These are phyloP conservation scores for Chionis minor DNA, from an alignment of 2,113 vertebrate genomes.

Conservation along the genomic window DNA sequence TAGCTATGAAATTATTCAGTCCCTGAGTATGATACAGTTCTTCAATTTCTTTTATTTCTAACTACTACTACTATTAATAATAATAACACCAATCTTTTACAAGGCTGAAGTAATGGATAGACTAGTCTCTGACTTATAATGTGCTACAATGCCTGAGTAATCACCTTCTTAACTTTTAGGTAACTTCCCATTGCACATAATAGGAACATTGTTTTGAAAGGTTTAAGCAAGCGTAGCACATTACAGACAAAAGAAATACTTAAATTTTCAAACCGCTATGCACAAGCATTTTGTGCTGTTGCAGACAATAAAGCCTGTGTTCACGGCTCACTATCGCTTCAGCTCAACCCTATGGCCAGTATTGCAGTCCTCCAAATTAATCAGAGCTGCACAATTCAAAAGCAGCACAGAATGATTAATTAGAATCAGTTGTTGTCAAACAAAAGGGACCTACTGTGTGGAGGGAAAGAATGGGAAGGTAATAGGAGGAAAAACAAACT, in stretches of 20 bases:
- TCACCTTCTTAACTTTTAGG: neutral
- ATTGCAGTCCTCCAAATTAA: neutral
- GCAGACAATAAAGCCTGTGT: neutral
- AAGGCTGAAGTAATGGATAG: neutral
- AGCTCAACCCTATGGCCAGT: neutral
- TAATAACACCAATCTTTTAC: neutral
- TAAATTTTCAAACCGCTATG: neutral
- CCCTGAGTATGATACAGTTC: neutral
- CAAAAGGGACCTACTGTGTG: conserved; percentile 20
- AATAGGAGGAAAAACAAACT: conserved; percentile 2
- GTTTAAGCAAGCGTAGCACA: conserved; percentile 51
- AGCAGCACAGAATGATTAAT: conserved; percentile 65
- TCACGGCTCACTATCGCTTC: neutral
- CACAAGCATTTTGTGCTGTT: neutral
- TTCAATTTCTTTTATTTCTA: neutral
- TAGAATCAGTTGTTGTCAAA: conserved; percentile 44
- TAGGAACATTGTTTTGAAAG: conserved; percentile 41
- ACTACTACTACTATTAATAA: neutral
- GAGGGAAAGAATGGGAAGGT: conserved; percentile 29
- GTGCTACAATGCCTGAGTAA: neutral
- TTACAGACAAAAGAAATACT: conserved; percentile 7
- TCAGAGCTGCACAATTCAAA: conserved; percentile 39
- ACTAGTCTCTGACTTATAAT: neutral
- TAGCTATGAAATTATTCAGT: neutral
- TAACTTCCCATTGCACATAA: neutral